Percentiles rank a stretch among this genome's conserved stretches.
phyloP scores from a whole-genome alignment of 2,113 vertebrate genomes.

The Phasianus colchicus region DNA sequence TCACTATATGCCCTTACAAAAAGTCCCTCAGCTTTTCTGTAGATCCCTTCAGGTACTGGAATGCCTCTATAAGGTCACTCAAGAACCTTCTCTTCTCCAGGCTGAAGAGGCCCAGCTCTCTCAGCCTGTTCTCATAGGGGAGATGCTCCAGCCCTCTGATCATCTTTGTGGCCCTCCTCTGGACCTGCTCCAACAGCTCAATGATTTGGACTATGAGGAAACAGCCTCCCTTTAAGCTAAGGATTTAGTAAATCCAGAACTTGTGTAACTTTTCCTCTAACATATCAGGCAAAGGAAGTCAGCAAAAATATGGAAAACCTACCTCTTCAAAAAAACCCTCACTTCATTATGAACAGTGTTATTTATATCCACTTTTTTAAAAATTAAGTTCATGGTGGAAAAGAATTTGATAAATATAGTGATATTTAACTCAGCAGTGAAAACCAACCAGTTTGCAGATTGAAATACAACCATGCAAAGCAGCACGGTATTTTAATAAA shows the following conservation, averaged over 20 bases:
- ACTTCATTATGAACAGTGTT: neutral
- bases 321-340: neutral
- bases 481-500: neutral
- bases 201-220: neutral
- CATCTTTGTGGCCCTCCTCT: no score
- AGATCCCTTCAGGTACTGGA: no score
- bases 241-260: neutral
- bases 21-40: no score
- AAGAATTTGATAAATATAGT: neutral
- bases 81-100: no score
- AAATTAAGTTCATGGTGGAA: neutral
- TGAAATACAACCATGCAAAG: neutral
- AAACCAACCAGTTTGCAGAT: neutral
- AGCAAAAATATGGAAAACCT: neutral
- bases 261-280: neutral
- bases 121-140: no score
- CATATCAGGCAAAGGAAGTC: neutral
- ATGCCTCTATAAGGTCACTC: no score
- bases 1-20: no score
- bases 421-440: neutral
- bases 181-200: no score
- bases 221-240: neutral
- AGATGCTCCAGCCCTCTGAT: no score
- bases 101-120: no score
- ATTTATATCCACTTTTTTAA: neutral